Conservation (phyloP, 2,113 vertebrate species). For the Typhlomys cinereus region DNA sequence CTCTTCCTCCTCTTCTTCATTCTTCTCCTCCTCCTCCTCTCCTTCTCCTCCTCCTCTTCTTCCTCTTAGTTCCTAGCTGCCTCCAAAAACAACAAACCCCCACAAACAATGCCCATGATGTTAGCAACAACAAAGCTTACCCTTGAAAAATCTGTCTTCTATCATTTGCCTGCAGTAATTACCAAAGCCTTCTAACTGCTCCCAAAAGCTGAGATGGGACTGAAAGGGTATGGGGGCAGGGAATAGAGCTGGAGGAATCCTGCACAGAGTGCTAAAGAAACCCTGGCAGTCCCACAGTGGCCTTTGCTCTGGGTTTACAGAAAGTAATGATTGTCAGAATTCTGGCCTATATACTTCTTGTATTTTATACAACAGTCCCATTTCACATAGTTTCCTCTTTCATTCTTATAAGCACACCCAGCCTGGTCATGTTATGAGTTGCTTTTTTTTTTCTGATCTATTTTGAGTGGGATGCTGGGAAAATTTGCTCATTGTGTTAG, state of each 20-base stretch:
- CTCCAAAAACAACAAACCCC: slow-evolving; percentile 61
- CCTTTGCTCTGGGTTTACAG: slow-evolving; percentile 14
- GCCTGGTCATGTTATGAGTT: background rate
- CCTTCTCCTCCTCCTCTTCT: background rate
- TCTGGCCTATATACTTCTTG: slow-evolving; percentile 38
- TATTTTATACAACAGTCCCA: slow-evolving; percentile 41
- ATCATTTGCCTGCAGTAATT: slow-evolving; percentile 49
- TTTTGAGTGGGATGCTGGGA: background rate
- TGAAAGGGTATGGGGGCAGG: background rate
- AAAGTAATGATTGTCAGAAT: slow-evolving; percentile 47
- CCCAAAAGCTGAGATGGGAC: background rate
- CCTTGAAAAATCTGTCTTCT: slow-evolving; percentile 57
- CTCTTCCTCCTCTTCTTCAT: background rate
- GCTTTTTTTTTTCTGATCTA: background rate
- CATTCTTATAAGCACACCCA: background rate
- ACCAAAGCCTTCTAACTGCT: slow-evolving; percentile 47
- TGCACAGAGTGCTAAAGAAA: slow-evolving; percentile 20
- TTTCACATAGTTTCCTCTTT: slow-evolving; percentile 30
- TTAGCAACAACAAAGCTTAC: slow-evolving; percentile 56
- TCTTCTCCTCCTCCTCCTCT: background rate
- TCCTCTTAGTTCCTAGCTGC: background rate
- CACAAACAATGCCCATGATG: slow-evolving; percentile 50
- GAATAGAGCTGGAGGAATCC: background rate
- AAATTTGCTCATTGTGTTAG: background rate
- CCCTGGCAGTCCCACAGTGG: background rate